Percentiles rank a stretch among this genome's conserved stretches.
phyloP scores from a whole-genome alignment of 2,888 invertebrate genomes.

The Acanthosoma haemorrhoidale region DNA sequence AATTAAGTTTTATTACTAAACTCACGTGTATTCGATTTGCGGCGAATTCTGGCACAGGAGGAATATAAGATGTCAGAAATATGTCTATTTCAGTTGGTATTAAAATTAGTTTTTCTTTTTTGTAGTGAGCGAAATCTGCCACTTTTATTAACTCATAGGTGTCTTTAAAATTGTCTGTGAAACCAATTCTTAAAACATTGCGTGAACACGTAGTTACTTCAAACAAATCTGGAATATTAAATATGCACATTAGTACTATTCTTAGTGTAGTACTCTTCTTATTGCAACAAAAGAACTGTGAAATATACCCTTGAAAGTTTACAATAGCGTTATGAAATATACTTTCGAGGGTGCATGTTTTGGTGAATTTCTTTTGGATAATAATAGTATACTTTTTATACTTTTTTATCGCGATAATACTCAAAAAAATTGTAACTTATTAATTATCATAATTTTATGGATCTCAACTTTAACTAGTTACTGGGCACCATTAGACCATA shows the following conservation, averaged over 20 bases:
- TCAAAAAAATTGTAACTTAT: too few relatives aligned
- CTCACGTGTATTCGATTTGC: background rate
- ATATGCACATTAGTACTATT: background rate
- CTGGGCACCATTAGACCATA: too few relatives aligned
- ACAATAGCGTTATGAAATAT: too few relatives aligned
- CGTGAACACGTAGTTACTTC: background rate
- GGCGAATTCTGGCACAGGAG: background rate
- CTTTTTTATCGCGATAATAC: too few relatives aligned
- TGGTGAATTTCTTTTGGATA: too few relatives aligned
- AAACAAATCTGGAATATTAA: background rate
- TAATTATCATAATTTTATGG: too few relatives aligned
- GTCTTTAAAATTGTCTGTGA: background rate
- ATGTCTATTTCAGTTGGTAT: background rate
- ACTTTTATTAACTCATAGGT: background rate
- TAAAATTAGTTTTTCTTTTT: background rate
- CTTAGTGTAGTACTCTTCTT: background rate
- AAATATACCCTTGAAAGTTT: too few relatives aligned
- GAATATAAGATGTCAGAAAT: background rate
- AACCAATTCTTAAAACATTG: background rate
- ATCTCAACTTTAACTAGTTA: too few relatives aligned
- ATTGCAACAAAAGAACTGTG: too few relatives aligned
- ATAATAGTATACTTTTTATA: too few relatives aligned
- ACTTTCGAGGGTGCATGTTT: too few relatives aligned
- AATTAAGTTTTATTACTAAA: too few relatives aligned
- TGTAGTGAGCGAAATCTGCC: background rate